These are phyloP conservation scores for Chaetodon trifasciatus DNA, from an alignment of 2,797 vertebrate species.

Conservation along the genomic window DNA sequence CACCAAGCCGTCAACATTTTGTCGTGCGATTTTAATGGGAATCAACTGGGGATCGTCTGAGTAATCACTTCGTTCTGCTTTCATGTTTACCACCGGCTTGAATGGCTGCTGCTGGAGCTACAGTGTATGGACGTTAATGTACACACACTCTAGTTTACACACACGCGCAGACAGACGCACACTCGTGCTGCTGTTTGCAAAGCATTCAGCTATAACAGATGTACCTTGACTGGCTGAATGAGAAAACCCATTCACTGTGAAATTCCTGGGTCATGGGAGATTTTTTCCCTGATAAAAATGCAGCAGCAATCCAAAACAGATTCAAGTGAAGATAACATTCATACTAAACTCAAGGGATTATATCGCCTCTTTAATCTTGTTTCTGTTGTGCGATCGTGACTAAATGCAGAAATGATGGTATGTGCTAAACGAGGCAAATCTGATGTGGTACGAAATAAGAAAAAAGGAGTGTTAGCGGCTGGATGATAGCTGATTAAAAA, in stretches of 20 bases:
- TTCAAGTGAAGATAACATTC: conserved; percentile 65
- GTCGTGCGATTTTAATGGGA: neutral
- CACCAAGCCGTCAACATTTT: neutral
- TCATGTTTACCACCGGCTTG: conserved; percentile 12
- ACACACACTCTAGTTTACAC: conserved; percentile 8
- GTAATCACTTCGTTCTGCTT: neutral
- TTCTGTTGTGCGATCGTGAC: conserved; percentile 32
- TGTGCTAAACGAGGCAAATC: conserved; percentile 14
- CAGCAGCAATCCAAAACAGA: conserved; percentile 54
- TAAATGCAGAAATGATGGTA: conserved; percentile 23
- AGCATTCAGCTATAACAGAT: conserved; percentile 66
- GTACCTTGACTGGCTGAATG: conserved; percentile 69
- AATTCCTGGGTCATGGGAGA: conserved; percentile 64
- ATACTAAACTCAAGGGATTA: conserved; percentile 34
- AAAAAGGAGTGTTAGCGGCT: neutral
- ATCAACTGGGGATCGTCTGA: neutral
- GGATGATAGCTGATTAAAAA: neutral
- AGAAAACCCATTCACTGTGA: conserved; percentile 70
- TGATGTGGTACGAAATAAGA: conserved; percentile 10
- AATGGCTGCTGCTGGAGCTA: neutral
- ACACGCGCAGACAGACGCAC: conserved; percentile 8
- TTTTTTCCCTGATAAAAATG: conserved; percentile 58
- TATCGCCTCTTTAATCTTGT: conserved; percentile 33
- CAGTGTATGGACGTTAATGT: conserved; percentile 27
- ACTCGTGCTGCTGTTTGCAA: conserved; percentile 48